phyloP scores from a whole-genome alignment of 30 jellyfish, hydroid and myxozoan species.

The Hydractinia symbiolongicarpus region DNA sequence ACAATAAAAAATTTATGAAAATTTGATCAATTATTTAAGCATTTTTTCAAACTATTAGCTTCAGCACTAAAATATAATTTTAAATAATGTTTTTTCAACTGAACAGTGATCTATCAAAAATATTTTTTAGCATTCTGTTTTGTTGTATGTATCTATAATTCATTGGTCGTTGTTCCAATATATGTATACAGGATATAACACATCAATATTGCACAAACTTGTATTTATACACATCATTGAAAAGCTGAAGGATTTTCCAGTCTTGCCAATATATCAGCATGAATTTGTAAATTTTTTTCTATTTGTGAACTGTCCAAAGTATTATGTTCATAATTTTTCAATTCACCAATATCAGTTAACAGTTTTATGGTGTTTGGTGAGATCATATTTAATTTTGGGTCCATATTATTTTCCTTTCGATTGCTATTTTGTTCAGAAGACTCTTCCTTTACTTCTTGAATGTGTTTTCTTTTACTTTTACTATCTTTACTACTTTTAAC shows the following conservation, averaged over 20 bases:
- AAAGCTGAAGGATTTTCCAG: slow-evolving; percentile 80
- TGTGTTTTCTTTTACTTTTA: no score
- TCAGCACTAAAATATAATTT: no score
- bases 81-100: no score
- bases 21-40: no score
- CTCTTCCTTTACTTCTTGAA: no score
- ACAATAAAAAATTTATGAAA: no score
- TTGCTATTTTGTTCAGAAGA: no score
- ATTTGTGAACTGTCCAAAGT: slow-evolving; percentile 70
- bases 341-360: slow-evolving; percentile 81
- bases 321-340: slow-evolving; percentile 49
- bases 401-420: neutral
- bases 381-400: slow-evolving; percentile 65
- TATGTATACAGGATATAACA: neutral
- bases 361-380: slow-evolving; percentile 79
- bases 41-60: no score
- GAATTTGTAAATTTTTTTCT: slow-evolving; percentile 64
- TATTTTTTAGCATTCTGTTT: no score
- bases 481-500: no score
- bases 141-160: no score
- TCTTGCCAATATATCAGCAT: slow-evolving; percentile 90
- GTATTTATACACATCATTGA: neutral
- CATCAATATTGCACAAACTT: neutral
- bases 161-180: neutral
- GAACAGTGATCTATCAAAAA: no score